Evolutionary conservation across 2,113 vertebrate species (phyloP), one percentile per base, ranked within the genome.

Genomic region (Apus apus): DNA sequence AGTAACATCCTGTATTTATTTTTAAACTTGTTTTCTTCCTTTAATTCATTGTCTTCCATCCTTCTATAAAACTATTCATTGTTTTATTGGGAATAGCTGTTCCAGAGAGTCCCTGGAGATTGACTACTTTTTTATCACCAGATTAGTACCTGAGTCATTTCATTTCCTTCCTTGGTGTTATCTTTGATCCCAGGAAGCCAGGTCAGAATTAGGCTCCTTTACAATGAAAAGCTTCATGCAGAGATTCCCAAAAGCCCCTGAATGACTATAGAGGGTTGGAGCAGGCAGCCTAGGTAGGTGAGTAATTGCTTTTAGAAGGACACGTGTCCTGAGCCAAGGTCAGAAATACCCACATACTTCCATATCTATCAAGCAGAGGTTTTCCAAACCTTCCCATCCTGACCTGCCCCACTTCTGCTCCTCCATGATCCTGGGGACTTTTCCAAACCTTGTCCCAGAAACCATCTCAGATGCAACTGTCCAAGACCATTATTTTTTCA

Each of bases 261-360:
- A 9, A 8, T 17, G 34, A 2, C 34, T 16, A 0, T 1, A 3
- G 57, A 20, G 38, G 34, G 51, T 48, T 83, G 58, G 19, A 92
- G 22, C 23, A 21, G 36, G 56, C 56, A 70, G 67, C 45, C 15
- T 0, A 3, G 13, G 50, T 14, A 65, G 61, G 65, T 18, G 20
- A 73, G 43, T 10, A 16, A 12, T 13, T 30, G 22, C 40, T 68
- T 34, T 17, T 14, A 22, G 79, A 51, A 64, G 58, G 38, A 54
- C 2, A 1, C 0, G 0, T 9, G 40, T 38, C 66, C 58, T 12
- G 13, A 65, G 32, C 51, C 46, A 17, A 61, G 51, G 51, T 9
- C 57, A 62, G 34, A n/a, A 34, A 46, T 7, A 14, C 5, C 40
- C 56, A 3, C 2, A 2, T 22, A 2, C 34, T 45, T 45, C 54